Evolutionary conservation across 2,888 invertebrate genomes (phyloP).

Genomic region (Stenoptilia bipunctidactyla): DNA sequence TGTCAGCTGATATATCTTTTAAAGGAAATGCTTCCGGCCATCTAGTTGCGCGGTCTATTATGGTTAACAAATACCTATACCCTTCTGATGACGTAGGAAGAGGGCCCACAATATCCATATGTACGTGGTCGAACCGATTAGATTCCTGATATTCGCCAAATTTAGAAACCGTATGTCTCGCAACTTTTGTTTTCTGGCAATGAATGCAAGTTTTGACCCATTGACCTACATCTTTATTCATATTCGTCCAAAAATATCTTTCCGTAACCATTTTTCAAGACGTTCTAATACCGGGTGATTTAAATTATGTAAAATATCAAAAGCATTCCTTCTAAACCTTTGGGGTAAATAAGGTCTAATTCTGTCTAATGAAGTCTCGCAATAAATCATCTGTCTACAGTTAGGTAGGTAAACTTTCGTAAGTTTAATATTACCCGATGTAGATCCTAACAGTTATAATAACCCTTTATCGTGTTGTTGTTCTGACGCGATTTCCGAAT

Average conservation of each 20-base stretch:
- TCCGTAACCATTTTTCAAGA: neutral
- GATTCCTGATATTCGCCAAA: too few species aligned
- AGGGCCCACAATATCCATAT: too few species aligned
- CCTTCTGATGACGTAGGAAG: too few species aligned
- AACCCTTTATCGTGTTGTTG: conserved; percentile 4
- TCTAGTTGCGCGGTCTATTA: too few species aligned
- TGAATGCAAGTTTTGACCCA: neutral
- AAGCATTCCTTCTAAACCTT: conserved; percentile 3
- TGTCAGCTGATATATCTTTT: too few species aligned
- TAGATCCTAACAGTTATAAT: conserved; percentile 2
- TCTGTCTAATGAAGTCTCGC: conserved; percentile 6
- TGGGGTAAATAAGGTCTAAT: conserved; percentile 6
- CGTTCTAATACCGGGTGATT: neutral
- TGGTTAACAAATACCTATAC: too few species aligned
- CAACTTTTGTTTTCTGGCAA: neutral
- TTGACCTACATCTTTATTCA: neutral
- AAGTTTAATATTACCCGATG: conserved; percentile 1
- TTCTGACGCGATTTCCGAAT: conserved; percentile 1
- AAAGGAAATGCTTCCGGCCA: too few species aligned
- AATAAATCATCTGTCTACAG: too few species aligned
- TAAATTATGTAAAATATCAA: conserved; percentile 5
- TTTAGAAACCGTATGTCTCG: too few species aligned
- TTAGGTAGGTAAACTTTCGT: too few species aligned
- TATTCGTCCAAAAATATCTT: neutral
- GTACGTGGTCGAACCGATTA: too few species aligned